phyloP scores from a whole-genome alignment of 30 jellyfish, hydroid and myxozoan genomes.

The Thelohanellus kitauei region DNA sequence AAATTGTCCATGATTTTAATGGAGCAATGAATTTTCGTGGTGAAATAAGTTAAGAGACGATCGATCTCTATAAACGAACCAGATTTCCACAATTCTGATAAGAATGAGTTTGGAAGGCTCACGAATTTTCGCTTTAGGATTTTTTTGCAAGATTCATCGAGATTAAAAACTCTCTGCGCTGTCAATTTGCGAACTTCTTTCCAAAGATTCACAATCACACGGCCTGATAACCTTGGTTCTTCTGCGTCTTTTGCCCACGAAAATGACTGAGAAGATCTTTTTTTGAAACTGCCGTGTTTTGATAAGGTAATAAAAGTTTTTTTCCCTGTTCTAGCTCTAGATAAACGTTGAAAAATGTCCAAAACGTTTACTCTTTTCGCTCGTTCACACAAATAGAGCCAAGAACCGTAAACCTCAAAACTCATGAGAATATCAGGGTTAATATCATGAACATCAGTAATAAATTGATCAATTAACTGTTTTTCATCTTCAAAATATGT shows the following conservation, averaged over 20 bases:
- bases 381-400: slow-evolving; percentile 64
- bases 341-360: not conserved
- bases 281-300: not conserved
- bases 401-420: slow-evolving; percentile 70
- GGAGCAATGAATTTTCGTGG: slow-evolving; percentile 33
- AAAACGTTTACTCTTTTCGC: slow-evolving; percentile 3
- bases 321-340: not conserved
- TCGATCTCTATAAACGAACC: slow-evolving; percentile 11
- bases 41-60: slow-evolving; percentile 26
- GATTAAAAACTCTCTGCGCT: too few relatives aligned
- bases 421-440: slow-evolving; percentile 70
- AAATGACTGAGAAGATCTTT: too few relatives aligned
- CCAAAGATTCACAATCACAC: too few relatives aligned
- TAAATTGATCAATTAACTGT: slow-evolving; percentile 21
- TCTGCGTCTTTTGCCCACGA: too few relatives aligned
- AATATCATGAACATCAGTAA: slow-evolving; percentile 13
- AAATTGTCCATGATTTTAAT: slow-evolving; percentile 16
- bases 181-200: too few relatives aligned
- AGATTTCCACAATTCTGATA: slow-evolving; percentile 72
- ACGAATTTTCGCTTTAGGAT: too few relatives aligned
- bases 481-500: slow-evolving; percentile 17
- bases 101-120: slow-evolving; percentile 16
- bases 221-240: too few relatives aligned
- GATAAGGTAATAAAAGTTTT: not conserved
- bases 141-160: too few relatives aligned